Conservation (phyloP, 2,113 vertebrate species). For the Dromiciops gliroides region DNA sequence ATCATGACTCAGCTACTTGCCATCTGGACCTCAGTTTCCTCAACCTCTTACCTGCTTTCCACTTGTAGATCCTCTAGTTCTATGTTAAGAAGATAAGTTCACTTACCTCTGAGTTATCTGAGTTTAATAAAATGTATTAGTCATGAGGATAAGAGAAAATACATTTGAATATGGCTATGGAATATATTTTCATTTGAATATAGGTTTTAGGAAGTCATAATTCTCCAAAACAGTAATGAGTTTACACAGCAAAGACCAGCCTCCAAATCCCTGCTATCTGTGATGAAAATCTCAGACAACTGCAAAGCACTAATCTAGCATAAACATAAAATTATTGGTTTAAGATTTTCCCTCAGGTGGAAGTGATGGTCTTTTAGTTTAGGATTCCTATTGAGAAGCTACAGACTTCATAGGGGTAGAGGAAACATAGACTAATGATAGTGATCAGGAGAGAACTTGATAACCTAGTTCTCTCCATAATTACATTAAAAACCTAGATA, state of each 20-base stretch:
- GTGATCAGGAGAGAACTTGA: not conserved
- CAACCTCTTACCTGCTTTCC: not conserved
- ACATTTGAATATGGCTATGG: not conserved
- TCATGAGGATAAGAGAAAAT: not conserved
- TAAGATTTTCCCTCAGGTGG: not conserved
- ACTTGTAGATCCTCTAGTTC: not conserved
- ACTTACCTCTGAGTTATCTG: not conserved
- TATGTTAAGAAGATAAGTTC: not conserved
- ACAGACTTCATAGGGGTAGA: not conserved
- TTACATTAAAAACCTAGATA: slow-evolving; percentile 11
- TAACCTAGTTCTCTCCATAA: not conserved
- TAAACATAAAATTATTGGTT: not conserved
- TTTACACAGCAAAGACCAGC: not conserved
- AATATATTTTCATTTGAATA: not conserved
- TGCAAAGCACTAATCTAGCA: not conserved
- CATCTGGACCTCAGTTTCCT: not conserved
- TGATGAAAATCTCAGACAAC: not conserved
- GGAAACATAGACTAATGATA: not conserved
- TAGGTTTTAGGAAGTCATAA: not conserved
- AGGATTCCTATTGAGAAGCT: not conserved
- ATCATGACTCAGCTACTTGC: not conserved
- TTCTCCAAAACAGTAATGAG: not conserved
- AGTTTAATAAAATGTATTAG: not conserved
- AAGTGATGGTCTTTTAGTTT: not conserved
- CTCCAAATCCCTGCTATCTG: not conserved